These are phyloP conservation scores for Pseudopleuronectes americanus DNA, from an alignment of 2,797 vertebrate species.

Conservation along the genomic window DNA sequence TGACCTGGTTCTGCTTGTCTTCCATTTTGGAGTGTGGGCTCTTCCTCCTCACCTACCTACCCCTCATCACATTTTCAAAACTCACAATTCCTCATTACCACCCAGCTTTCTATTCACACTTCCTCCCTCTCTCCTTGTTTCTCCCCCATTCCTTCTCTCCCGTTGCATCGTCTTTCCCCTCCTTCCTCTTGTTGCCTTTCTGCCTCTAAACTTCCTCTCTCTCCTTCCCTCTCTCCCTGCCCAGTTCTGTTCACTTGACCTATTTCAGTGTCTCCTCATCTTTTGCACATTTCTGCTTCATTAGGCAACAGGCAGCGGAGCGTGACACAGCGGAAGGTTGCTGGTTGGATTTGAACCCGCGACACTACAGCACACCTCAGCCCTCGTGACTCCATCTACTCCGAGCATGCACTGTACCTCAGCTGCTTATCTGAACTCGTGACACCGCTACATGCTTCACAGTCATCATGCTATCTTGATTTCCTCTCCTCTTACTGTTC, in stretches of 20 bases:
- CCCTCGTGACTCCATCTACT: background rate
- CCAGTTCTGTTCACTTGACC: constrained; percentile 65
- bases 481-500: background rate
- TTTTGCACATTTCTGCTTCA: constrained; percentile 62
- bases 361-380: constrained; percentile 51
- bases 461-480: constrained; percentile 11
- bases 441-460: constrained; percentile 32
- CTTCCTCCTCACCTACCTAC: constrained; percentile 10
- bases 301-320: constrained; percentile 48
- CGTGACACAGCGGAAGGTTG: constrained; percentile 55
- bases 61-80: constrained; percentile 26
- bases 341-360: constrained; percentile 48
- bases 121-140: constrained; percentile 1
- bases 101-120: constrained; percentile 33
- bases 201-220: constrained; percentile 25
- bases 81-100: constrained; percentile 48
- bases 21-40: constrained; percentile 55
- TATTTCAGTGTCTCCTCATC: constrained; percentile 52
- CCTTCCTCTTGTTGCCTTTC: constrained; percentile 12
- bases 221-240: constrained; percentile 10
- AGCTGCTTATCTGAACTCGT: constrained; percentile 36
- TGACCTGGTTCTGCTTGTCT: constrained; percentile 62
- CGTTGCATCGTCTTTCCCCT: constrained; percentile 4
- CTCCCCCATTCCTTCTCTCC: constrained; percentile 16
- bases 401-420: constrained; percentile 13